phyloP scores from a whole-genome alignment of 2,797 vertebrate genomes.

The Xiphophorus birchmanni region DNA sequence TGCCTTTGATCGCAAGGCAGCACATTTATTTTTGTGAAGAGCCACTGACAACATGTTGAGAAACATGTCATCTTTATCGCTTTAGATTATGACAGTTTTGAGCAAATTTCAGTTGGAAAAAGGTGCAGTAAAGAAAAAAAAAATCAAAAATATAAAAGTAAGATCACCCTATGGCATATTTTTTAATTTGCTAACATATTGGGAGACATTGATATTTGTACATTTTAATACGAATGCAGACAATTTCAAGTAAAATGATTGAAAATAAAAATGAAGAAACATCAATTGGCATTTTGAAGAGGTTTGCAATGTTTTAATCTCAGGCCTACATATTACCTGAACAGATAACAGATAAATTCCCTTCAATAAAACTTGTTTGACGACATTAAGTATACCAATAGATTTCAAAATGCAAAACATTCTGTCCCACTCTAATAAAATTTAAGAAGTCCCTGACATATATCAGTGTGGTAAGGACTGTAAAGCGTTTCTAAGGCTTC shows the following conservation, averaged over 20 bases:
- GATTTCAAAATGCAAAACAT: background rate
- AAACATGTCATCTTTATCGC: background rate
- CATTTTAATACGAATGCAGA: background rate
- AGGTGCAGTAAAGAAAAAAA: background rate
- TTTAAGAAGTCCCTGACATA: background rate
- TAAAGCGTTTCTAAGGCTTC: background rate
- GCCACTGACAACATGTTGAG: background rate
- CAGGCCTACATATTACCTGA: background rate
- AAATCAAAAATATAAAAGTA: background rate
- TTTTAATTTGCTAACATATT: background rate
- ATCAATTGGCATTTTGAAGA: background rate
- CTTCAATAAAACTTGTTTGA: no score
- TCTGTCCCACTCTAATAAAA: background rate
- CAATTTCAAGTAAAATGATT: background rate
- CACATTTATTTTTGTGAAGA: background rate
- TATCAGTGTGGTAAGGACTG: background rate
- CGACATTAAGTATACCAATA: background rate
- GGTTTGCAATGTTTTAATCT: background rate
- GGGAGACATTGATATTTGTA: background rate
- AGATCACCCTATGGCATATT: background rate
- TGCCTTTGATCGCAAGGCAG: conserved; percentile 13
- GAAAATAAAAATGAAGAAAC: background rate
- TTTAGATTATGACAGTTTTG: background rate
- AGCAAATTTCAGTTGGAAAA: background rate
- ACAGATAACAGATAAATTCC: no score